A percentile compares a stretch with the other conserved stretches of the same genome.
These are phyloP conservation scores for Rhinella marina DNA, from an alignment of 2,797 vertebrate genomes.

Conservation along the genomic window DNA sequence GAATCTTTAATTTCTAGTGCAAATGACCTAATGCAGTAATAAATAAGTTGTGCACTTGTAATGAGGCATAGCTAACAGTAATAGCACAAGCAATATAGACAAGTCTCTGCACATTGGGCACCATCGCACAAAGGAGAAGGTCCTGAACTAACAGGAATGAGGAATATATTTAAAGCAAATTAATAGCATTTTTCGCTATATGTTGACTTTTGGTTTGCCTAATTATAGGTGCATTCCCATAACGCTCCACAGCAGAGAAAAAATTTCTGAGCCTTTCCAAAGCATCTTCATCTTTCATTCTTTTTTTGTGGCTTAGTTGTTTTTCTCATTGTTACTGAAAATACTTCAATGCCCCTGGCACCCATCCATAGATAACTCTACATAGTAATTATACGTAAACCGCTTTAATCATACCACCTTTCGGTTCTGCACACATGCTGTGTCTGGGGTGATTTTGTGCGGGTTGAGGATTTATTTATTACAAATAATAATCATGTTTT, in stretches of 20 bases:
- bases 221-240: background rate
- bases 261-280: background rate
- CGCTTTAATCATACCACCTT: too few relatives aligned
- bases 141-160: background rate
- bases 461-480: too few relatives aligned
- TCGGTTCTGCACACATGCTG: too few relatives aligned
- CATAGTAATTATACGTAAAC: too few relatives aligned
- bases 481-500: too few relatives aligned
- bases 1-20: background rate
- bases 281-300: too few relatives aligned
- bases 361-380: too few relatives aligned
- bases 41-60: background rate
- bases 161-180: background rate
- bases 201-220: background rate
- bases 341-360: too few relatives aligned
- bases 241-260: background rate
- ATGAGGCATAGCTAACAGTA: background rate
- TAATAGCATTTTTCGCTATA: background rate
- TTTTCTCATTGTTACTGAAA: too few relatives aligned
- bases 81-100: background rate
- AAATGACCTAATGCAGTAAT: background rate
- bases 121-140: background rate
- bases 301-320: too few relatives aligned
- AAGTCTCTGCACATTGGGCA: background rate
- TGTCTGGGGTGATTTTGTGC: too few relatives aligned